Base-by-base conservation (phyloP, 2,888 invertebrate genomes). In the Nemurella pictetii region DNA sequence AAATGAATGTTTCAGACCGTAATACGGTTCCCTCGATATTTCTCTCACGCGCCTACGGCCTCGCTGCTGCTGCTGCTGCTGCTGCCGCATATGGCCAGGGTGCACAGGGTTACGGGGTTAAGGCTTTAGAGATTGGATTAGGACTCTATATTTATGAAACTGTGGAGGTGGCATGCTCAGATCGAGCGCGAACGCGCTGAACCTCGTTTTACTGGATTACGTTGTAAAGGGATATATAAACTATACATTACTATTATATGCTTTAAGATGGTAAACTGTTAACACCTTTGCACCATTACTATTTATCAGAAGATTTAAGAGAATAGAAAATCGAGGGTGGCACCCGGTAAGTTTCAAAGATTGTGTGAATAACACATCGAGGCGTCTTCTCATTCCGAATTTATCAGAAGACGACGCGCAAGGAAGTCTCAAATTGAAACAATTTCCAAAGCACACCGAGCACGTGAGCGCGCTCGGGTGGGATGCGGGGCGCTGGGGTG, bases 71-170 rank as follows among this genome's bases (percentile, higher is more conserved):
- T n/a, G n/a, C n/a, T n/a, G n/a, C n/a, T n/a, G n/a, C n/a, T n/a
- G n/a, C n/a, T n/a, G n/a, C n/a, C n/a, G n/a, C n/a, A n/a, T n/a
- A n/a, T n/a, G 32, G 32, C 55, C 55, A 55, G 55, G 55, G 20
- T 55, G 55, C 28, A 75, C 3, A n/a, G 75, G 75, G 75, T 5
- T 7, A 9, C 7, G 75, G 28, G 75, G 75, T 75, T 75, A 26
- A 75, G 28, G 75, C 75, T 75, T 75, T 75, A 28, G 75, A 75
- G 28, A 75, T 75, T 26, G 75, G 75, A 75, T 75, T 75, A 75
- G 75, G 75, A 26, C 26, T 75, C 75, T 75, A 75, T 75, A 75
- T 75, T 75, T 75, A 75, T 75, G 75, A 75, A 75, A 75, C 28
- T 75, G n/a, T n/a, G 27, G 75, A 75, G 5, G 75, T 75, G 75